phyloP scores from a whole-genome alignment of 2,888 invertebrate genomes.

The Drosophila yooni region DNA sequence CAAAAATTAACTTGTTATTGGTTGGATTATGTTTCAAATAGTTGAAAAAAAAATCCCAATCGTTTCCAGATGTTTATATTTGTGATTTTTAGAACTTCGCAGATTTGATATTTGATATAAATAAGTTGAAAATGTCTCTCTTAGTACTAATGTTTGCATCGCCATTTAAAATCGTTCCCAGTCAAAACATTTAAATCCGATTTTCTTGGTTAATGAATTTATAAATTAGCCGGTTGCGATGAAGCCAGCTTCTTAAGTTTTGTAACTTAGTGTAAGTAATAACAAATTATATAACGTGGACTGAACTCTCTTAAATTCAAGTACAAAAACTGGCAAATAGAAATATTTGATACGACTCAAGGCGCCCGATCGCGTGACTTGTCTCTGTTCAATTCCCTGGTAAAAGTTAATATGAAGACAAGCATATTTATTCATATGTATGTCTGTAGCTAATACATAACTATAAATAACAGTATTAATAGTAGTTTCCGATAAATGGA shows the following conservation, averaged over 20 bases:
- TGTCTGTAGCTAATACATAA: background rate
- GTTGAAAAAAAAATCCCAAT: background rate
- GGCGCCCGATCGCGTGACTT: slow-evolving; percentile 56
- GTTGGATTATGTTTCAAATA: background rate
- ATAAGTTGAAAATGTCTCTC: background rate
- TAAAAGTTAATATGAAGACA: slow-evolving; percentile 22
- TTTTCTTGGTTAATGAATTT: background rate
- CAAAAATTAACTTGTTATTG: background rate
- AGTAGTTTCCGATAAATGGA: slow-evolving; percentile 23
- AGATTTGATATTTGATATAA: background rate
- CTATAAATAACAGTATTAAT: background rate
- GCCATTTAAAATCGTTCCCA: background rate
- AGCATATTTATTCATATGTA: background rate
- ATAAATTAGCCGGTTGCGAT: background rate
- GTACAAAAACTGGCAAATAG: slow-evolving; percentile 43
- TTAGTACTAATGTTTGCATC: background rate
- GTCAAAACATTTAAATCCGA: background rate
- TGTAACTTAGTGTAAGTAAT: slow-evolving; percentile 21
- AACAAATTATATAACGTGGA: slow-evolving; percentile 57
- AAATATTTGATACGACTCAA: slow-evolving; percentile 44
- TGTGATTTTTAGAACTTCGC: too few relatives aligned
- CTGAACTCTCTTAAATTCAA: slow-evolving; percentile 40
- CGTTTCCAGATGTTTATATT: background rate
- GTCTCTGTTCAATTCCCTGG: slow-evolving; percentile 6
- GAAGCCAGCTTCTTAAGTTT: background rate